Percentiles rank a stretch among this genome's conserved stretches.
phyloP scores from a whole-genome alignment of 1,140 invertebrate genomes.

The Drosophila parabipectinata region DNA sequence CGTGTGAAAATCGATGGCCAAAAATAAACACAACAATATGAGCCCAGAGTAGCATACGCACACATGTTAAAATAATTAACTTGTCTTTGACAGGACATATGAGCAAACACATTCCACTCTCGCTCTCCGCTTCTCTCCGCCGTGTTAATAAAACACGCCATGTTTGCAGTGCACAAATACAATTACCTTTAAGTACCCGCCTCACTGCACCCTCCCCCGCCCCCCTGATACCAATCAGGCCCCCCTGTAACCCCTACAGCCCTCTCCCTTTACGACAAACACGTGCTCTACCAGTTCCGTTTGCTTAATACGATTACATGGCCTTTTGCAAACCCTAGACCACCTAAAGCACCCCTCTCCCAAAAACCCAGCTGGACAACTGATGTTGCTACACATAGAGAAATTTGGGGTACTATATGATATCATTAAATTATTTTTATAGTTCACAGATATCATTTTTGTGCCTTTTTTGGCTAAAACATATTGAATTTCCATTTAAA shows the following conservation, averaged over 20 bases:
- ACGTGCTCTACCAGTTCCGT: conserved; percentile 69
- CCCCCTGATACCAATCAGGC: not conserved
- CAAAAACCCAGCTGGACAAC: conserved; percentile 40
- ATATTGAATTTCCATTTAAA: not conserved
- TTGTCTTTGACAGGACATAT: conserved; percentile 79
- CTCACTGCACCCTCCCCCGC: not conserved
- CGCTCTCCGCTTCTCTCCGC: conserved; percentile 5
- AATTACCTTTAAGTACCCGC: conserved; percentile 70
- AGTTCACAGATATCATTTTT: no score
- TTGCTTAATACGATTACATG: conserved; percentile 71
- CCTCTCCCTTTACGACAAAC: conserved; percentile 21
- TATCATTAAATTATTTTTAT: no score
- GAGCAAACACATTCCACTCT: conserved; percentile 66
- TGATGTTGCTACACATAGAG: conserved; percentile 19
- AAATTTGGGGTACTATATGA: not conserved
- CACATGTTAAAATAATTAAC: conserved; percentile 77
- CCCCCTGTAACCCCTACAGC: no score
- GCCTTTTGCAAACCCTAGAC: conserved; percentile 22
- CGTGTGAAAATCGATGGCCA: conserved; percentile 75
- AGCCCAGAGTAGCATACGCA: conserved; percentile 12
- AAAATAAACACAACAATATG: conserved; percentile 67
- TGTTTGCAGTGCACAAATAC: conserved; percentile 68
- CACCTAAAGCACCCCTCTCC: conserved; percentile 16
- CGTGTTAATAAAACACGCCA: conserved; percentile 53
- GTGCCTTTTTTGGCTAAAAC: no score